Evolutionary conservation across 2,888 invertebrate species (phyloP).

Genomic region (Polyommatus icarus): DNA sequence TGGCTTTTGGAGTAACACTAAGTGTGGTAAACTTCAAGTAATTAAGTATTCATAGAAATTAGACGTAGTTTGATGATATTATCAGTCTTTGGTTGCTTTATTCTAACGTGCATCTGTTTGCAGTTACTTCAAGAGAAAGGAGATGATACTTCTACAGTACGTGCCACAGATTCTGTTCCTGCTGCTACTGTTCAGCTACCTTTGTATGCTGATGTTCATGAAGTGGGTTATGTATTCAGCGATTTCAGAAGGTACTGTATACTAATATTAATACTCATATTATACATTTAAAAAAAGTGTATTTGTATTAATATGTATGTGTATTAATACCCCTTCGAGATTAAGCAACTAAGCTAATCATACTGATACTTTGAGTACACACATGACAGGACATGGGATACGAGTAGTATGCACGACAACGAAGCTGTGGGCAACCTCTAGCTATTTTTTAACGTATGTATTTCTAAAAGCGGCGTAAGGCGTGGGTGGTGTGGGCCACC

Average conservation of each 20-base stretch:
- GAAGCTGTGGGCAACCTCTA: too few relatives aligned
- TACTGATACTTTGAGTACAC: too few relatives aligned
- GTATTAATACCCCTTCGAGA: too few relatives aligned
- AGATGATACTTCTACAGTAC: slow-evolving; percentile 82
- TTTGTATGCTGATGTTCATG: slow-evolving; percentile 83
- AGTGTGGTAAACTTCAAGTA: slow-evolving; percentile 82
- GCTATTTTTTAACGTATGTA: too few relatives aligned
- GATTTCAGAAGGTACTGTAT: slow-evolving; percentile 53
- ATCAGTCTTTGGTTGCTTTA: slow-evolving; percentile 1
- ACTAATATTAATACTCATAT: background rate
- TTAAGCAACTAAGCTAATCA: too few relatives aligned
- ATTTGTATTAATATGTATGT: background rate
- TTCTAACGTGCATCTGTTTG: slow-evolving; percentile 40
- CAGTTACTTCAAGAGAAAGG: slow-evolving; percentile 73
- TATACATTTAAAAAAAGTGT: background rate
- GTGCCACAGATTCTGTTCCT: slow-evolving; percentile 86
- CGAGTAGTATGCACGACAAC: too few relatives aligned
- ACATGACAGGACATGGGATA: too few relatives aligned
- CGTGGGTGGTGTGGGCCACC: too few relatives aligned
- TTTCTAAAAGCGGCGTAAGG: too few relatives aligned
- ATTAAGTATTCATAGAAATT: slow-evolving; percentile 78
- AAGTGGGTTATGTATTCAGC: slow-evolving; percentile 84
- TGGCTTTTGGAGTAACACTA: slow-evolving; percentile 86
- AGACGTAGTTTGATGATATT: slow-evolving; percentile 45
- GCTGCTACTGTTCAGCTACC: slow-evolving; percentile 84